Evolutionary conservation across 2,888 invertebrate species (phyloP).

Genomic region (Cacoxenus indagator): DNA sequence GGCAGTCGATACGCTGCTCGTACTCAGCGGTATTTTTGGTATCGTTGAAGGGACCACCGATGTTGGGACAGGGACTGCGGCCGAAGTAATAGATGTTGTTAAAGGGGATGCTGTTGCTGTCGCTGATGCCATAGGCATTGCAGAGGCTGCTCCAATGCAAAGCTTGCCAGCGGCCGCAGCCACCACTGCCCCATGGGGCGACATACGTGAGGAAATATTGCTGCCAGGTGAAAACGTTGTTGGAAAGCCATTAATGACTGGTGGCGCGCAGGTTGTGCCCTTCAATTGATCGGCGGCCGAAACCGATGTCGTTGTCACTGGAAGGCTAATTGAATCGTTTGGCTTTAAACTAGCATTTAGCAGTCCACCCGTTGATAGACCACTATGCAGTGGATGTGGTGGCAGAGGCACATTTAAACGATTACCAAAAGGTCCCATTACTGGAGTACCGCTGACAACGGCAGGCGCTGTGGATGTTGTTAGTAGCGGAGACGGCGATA

Average conservation of each 20-base stretch:
- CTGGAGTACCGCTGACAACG: conserved; percentile 23
- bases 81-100: conserved; percentile 71
- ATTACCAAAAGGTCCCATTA: conserved; percentile 36
- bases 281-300: conserved; percentile 37
- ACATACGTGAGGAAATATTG: neutral
- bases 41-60: conserved; percentile 35
- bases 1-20: conserved; percentile 26
- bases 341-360: conserved; percentile 30
- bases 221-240: conserved; percentile 37
- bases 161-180: neutral
- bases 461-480: conserved; percentile 29
- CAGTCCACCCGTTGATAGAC: neutral
- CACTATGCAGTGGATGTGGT: conserved; percentile 10
- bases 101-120: neutral
- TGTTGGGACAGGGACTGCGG: conserved; percentile 70
- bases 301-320: neutral
- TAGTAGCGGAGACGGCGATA: conserved; percentile 21
- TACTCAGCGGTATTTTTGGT: conserved; percentile 44
- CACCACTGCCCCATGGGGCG: neutral
- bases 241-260: conserved; percentile 47
- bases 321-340: conserved; percentile 31
- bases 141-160: neutral
- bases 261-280: conserved; percentile 19
- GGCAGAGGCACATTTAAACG: conserved; percentile 31
- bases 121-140: neutral